Evolutionary conservation across 2,888 invertebrate genomes (phyloP).

Genomic region (Eurytoma adleriae): DNA sequence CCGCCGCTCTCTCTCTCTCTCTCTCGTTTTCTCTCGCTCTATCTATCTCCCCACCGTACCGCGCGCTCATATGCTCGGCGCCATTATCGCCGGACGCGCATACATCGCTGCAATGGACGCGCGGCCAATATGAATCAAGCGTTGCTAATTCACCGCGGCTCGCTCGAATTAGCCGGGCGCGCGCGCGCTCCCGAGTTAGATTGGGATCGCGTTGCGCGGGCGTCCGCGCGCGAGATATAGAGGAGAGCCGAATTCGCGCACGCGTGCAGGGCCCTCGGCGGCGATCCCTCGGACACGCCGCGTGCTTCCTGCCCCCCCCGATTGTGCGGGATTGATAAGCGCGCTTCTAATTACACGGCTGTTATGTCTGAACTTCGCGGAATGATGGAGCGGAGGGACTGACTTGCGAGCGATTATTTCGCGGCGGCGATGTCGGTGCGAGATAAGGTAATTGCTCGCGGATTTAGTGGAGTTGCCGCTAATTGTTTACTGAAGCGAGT

Average conservation of each 20-base stretch:
- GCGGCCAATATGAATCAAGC: slow-evolving; percentile 58
- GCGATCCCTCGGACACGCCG: not conserved
- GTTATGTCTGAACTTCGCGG: not conserved
- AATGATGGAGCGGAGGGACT: not conserved
- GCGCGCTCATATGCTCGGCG: slow-evolving; percentile 45
- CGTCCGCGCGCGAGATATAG: not conserved
- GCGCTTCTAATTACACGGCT: not conserved
- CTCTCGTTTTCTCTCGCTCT: not conserved
- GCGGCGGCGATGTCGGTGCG: not conserved
- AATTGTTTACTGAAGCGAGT: not conserved
- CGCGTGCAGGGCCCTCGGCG: not conserved
- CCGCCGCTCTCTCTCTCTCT: slow-evolving; percentile 32
- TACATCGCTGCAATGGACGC: slow-evolving; percentile 35
- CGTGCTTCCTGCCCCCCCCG: not conserved
- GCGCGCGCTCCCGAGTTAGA: slow-evolving; percentile 1
- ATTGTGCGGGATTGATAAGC: not conserved
- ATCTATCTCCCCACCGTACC: not conserved
- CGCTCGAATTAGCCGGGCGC: slow-evolving; percentile 9
- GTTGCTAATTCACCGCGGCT: slow-evolving; percentile 60
- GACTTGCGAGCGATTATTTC: not conserved
- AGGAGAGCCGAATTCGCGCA: not conserved
- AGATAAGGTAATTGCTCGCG: too few species aligned
- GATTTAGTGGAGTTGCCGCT: not conserved
- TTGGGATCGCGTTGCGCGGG: slow-evolving; percentile 16
- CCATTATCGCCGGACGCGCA: slow-evolving; percentile 57